Base-by-base conservation (phyloP, 2,113 vertebrate genomes). In the Melospiza melodia region DNA sequence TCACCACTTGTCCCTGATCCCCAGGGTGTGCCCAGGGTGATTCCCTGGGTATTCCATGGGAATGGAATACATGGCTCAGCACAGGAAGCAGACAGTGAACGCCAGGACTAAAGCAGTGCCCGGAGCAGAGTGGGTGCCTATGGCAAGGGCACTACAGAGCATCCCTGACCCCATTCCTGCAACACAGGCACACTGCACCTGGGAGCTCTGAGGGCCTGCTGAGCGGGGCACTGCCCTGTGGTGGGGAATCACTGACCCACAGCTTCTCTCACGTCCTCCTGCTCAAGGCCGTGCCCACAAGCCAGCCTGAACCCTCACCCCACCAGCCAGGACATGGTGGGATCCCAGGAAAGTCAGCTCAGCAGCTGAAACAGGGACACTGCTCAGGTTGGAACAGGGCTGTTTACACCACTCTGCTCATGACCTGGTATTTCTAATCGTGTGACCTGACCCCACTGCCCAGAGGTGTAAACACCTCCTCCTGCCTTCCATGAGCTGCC, bases 401-500 rank as follows among this genome's bases (percentile, higher is more conserved):
- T 83, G 89, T 86, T 92, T 49, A 69, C 63, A 28, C 41, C 10
- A 15, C 49, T 86, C 41, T 1, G 11, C 75, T 83, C 19, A 6
- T 11, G 30, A 63, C 66, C 33, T 1, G 7, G 27, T 44, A 58
- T 13, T 65, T 61, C 54, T 55, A 15, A 95, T 22, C 27, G 12
- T 21, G 54, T 61, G 91, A 73, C 67, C 62, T 52, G 52, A 79
- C 49, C 44, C 13, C 58, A 22, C 0, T 0, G 83, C 65, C 28
- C 6, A 1, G 12, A 9, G 52, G 5, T 46, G 41, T 35, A 23
- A 79, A 41, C 52, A 79, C 11, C 48, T 59, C 44, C 57, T 81
- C 65, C 59, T 25, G 27, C 12, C 1, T 57, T 28, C 30, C 13
- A 4, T 3, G 14, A 41, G n/a, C 30, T 0, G 0, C 25, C 30